Evolutionary conservation across 2,888 invertebrate genomes (phyloP).

Genomic region (Hirtodrosophila cameraria): DNA sequence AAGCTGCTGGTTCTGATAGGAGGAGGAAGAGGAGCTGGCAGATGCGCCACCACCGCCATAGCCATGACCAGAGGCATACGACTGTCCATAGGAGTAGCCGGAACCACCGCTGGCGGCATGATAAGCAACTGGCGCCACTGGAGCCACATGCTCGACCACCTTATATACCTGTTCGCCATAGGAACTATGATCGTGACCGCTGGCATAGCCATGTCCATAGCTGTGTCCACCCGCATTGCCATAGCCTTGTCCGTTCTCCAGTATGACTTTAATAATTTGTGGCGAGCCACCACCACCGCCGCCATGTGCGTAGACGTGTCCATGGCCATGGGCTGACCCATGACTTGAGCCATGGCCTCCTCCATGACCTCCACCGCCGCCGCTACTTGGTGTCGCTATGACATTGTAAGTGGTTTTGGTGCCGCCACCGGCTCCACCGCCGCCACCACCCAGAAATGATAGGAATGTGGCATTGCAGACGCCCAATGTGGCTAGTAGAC

Average conservation of each 20-base stretch:
- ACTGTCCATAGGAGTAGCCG: conserved; percentile 46
- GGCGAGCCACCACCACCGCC: conserved; percentile 40
- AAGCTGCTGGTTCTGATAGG: conserved; percentile 50
- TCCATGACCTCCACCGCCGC: conserved; percentile 26
- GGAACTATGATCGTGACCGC: conserved; percentile 31
- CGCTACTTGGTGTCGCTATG: conserved; percentile 59
- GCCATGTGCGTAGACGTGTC: conserved; percentile 46
- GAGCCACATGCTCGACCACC: conserved; percentile 63
- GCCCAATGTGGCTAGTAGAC: conserved; percentile 66
- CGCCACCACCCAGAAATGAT: conserved; percentile 67
- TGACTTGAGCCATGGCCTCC: conserved; percentile 25
- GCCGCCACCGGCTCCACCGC: conserved; percentile 35
- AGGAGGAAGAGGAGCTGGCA: too few relatives aligned
- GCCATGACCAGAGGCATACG: conserved; percentile 59
- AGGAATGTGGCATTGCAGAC: conserved; percentile 72
- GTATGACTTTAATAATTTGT: conserved; percentile 72
- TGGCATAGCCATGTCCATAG: conserved; percentile 39
- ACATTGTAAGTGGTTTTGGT: conserved; percentile 64
- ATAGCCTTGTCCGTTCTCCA: conserved; percentile 49
- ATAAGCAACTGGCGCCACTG: conserved; percentile 51
- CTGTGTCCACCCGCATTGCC: conserved; percentile 32
- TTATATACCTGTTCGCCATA: conserved; percentile 64
- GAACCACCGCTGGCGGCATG: conserved; percentile 37
- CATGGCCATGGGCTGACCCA: conserved; percentile 24
- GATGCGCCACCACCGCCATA: conserved; percentile 41